Conservation (phyloP, 2,888 invertebrate genomes). For the Lapara coniferarum region DNA sequence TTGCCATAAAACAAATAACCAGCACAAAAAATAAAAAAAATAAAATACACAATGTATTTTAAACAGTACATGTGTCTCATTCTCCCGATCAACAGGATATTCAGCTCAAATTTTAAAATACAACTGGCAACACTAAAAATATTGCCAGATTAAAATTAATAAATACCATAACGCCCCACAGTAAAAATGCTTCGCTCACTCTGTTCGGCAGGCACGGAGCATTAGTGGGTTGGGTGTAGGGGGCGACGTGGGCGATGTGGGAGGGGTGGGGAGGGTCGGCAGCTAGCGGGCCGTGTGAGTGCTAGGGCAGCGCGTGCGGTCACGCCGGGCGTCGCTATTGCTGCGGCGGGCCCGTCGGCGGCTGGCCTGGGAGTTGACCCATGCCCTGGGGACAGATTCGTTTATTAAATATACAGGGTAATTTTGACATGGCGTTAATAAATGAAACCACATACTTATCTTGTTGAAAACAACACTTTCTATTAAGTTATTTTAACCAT, state of each 20-base stretch:
- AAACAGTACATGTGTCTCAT: constrained; percentile 46
- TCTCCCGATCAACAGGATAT: constrained; percentile 56
- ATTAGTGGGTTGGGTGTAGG: constrained; percentile 1
- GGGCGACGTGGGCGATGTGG: constrained; percentile 29
- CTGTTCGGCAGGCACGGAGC: no score
- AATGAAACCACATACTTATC: no score
- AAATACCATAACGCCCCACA: constrained; percentile 7
- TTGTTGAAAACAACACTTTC: no score
- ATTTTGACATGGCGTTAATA: no score
- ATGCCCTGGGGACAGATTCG: constrained; percentile 64
- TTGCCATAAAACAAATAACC: constrained; percentile 5
- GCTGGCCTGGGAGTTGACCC: constrained; percentile 75
- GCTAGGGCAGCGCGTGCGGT: constrained; percentile 48
- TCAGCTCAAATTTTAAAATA: constrained; percentile 37
- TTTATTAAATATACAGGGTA: no score
- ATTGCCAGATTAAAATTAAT: constrained; percentile 4
- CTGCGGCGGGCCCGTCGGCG: constrained; percentile 69
- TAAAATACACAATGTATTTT: constrained; percentile 43
- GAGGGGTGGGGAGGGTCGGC: neutral
- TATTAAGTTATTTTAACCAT: no score
- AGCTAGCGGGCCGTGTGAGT: constrained; percentile 11
- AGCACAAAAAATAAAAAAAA: constrained; percentile 39
- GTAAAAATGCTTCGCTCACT: neutral
- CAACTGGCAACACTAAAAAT: constrained; percentile 27
- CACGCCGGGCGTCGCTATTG: constrained; percentile 74